phyloP scores from a whole-genome alignment of 2,888 invertebrate genomes.

The Diabrotica balteata region DNA sequence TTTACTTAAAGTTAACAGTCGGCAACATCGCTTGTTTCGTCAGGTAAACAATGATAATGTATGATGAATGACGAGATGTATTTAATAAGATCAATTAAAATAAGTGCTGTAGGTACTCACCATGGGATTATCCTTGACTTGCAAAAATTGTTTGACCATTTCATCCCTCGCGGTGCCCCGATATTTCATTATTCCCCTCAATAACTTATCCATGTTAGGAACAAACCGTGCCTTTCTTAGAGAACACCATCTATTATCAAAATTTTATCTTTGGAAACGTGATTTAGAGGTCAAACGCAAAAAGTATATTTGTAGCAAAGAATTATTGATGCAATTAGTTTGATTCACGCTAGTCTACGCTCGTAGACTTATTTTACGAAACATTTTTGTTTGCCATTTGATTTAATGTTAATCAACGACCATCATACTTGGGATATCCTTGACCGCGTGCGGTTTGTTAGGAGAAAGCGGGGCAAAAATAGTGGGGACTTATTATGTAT shows the following conservation, averaged over 20 bases:
- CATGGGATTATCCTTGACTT: slow-evolving; percentile 87
- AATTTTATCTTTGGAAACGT: slow-evolving; percentile 1
- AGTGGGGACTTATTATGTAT: background rate
- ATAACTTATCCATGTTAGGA: slow-evolving; percentile 78
- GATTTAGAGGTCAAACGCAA: background rate
- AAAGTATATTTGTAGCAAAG: no score
- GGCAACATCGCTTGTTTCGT: no score
- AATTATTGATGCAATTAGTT: no score
- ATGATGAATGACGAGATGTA: no score
- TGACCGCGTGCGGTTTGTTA: background rate
- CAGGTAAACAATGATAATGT: no score
- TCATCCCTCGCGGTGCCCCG: slow-evolving; percentile 79
- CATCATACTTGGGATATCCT: background rate
- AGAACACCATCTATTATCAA: slow-evolving; percentile 15
- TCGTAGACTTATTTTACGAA: no score
- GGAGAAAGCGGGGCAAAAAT: background rate
- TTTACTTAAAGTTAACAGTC: no score
- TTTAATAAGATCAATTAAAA: no score
- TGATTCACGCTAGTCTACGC: no score
- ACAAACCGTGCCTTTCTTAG: slow-evolving; percentile 1
- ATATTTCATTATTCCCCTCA: slow-evolving; percentile 90
- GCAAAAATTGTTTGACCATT: slow-evolving; percentile 92
- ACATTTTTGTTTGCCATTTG: no score
- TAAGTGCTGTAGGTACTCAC: slow-evolving; percentile 63
- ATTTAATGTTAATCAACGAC: no score